Base-by-base conservation (phyloP, 1,140 invertebrate species). In the Drosophila parabipectinata region DNA sequence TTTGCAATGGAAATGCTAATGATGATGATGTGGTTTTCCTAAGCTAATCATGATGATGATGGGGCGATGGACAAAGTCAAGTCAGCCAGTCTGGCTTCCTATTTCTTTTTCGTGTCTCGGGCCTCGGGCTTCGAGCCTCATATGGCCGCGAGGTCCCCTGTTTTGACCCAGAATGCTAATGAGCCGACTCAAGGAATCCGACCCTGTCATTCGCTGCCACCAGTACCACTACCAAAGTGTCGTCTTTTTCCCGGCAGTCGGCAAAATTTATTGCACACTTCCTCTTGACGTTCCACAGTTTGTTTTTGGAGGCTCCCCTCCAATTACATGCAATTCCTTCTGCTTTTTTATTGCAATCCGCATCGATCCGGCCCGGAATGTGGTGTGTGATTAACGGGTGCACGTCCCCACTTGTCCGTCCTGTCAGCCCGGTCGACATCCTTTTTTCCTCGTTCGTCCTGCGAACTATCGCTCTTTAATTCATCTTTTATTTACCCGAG, bases 81-180 rank as follows among this genome's bases (percentile, higher is more conserved):
- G 53, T 48, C 32, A 56, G 44, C 69, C 68, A 66, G 73, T 69
- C 73, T 82, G 68, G 77, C 59, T 80, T 58, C 68, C 61, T 55
- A 39, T 75, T 73, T 21, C 12, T 12, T 37, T 37, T 10, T 4
- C 12, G 12, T 28, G 26, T 28, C 6, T 28, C 6, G 26, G 26
- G 26, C 26, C 6, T 28, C 1, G 26, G 26, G 26, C 26, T 7
- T 62, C 54, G 63, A 52, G 55, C 79, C 79, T 85, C 80, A 72
- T 78, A 72, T 68, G 58, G 32, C 26, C 15, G 21, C 24, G 15
- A 30, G 26, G 24, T 41, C 15, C 47, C 28, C 74, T 62, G 2
- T 44, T 68, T 72, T 68, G 83, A 59, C 82, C 81, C 73, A 68
- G 81, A 87, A 87, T 87, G 79, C 83, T 87, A 87, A 87, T 87